Evolutionary conservation across 2,888 invertebrate genomes (phyloP).

Genomic region (Tachina lurida): DNA sequence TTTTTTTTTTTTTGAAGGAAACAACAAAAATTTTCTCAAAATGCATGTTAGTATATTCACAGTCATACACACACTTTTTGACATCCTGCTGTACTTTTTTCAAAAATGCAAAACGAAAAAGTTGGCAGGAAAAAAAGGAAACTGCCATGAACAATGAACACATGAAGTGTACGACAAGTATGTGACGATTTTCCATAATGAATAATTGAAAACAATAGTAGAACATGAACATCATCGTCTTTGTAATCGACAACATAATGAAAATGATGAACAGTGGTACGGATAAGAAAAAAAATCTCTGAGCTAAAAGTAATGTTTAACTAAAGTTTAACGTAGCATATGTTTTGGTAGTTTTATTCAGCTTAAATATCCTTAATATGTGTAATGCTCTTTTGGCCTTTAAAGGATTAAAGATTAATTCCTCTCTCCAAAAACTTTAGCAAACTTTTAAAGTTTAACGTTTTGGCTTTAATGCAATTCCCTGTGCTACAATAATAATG

Average conservation of each 20-base stretch:
- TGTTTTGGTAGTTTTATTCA: background rate
- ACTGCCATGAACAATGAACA: conserved; percentile 67
- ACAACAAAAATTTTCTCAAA: conserved; percentile 43
- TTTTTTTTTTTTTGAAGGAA: conserved; percentile 21
- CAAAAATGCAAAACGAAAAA: background rate
- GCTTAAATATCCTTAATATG: too few species aligned
- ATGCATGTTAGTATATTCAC: background rate
- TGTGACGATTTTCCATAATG: conserved; percentile 74
- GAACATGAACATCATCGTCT: conserved; percentile 53
- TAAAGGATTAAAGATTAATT: background rate
- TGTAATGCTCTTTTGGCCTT: background rate
- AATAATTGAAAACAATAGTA: conserved; percentile 75
- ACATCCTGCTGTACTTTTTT: conserved; percentile 47
- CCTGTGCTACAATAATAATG: conserved; percentile 44
- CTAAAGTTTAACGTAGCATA: too few species aligned
- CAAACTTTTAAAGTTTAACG: background rate
- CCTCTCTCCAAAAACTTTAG: background rate
- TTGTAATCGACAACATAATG: conserved; percentile 56
- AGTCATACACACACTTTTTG: background rate
- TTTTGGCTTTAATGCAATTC: background rate
- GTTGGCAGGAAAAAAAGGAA: conserved; percentile 41
- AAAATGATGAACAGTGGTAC: conserved; percentile 30
- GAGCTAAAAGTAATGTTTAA: background rate
- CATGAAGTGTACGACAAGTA: conserved; percentile 72
- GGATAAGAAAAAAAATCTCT: background rate